These are phyloP conservation scores for Brachionus angularis DNA, from an alignment of 1,140 invertebrate species.

Conservation along the genomic window DNA sequence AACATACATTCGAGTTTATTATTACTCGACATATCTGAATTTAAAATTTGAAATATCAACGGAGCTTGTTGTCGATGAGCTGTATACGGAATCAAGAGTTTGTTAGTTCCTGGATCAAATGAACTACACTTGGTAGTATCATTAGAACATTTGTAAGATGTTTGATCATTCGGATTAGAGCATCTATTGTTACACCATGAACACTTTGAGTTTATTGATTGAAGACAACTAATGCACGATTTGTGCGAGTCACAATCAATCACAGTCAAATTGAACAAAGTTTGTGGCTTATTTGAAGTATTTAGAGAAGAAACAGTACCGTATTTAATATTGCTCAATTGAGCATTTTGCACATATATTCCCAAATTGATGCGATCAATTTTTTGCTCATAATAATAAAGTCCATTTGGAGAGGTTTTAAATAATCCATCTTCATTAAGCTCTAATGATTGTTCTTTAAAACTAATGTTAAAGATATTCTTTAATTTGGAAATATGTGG, in stretches of 20 bases:
- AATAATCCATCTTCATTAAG: slow-evolving; percentile 1
- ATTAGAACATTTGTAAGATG: neutral
- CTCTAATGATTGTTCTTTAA: too few species aligned
- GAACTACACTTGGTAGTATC: neutral
- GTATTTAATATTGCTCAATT: neutral
- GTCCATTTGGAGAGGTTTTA: too few species aligned
- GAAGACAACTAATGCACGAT: slow-evolving; percentile 11
- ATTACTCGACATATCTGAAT: neutral
- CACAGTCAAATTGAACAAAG: neutral
- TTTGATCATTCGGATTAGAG: neutral
- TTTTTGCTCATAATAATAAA: too few species aligned
- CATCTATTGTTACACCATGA: slow-evolving; percentile 13
- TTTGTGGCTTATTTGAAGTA: too few species aligned
- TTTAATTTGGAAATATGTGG: too few species aligned
- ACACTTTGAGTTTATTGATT: neutral
- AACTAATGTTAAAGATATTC: too few species aligned
- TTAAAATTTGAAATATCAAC: neutral
- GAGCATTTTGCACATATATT: neutral
- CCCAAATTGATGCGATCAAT: neutral
- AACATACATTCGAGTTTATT: neutral
- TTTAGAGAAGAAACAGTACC: too few species aligned
- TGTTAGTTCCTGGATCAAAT: slow-evolving; percentile 16
- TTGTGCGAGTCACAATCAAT: neutral
- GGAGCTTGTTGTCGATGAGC: slow-evolving; percentile 37
- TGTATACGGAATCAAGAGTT: slow-evolving; percentile 11